phyloP scores from a whole-genome alignment of 2,888 invertebrate genomes.

The Acanthococcus lagerstroemiae region DNA sequence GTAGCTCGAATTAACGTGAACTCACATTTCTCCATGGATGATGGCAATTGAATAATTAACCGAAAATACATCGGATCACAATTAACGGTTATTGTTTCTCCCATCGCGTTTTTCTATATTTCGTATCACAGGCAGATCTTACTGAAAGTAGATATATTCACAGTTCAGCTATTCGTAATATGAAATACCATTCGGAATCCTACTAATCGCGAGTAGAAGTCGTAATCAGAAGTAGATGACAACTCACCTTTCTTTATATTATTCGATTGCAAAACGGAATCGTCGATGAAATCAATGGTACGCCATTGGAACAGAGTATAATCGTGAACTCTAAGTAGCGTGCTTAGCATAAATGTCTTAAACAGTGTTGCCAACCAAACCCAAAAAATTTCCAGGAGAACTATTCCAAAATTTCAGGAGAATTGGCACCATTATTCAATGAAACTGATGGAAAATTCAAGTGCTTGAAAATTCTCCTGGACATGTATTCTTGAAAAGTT shows the following conservation, averaged over 20 bases:
- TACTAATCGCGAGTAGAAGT: neutral
- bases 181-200: neutral
- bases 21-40: neutral
- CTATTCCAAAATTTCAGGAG: too few species aligned
- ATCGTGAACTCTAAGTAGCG: too few species aligned
- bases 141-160: neutral
- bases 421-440: too few species aligned
- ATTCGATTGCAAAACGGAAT: too few species aligned
- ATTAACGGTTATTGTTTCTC: neutral
- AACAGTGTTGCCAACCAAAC: too few species aligned
- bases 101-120: neutral
- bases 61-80: neutral
- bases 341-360: too few species aligned
- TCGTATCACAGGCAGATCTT: neutral
- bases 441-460: too few species aligned
- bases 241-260: neutral
- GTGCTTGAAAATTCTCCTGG: too few species aligned
- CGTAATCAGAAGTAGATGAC: neutral
- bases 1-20: slow-evolving; percentile 1
- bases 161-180: neutral
- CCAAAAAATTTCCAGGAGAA: too few species aligned
- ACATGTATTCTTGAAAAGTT: too few species aligned
- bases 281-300: too few species aligned
- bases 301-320: too few species aligned
- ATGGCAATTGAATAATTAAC: neutral